These are phyloP conservation scores for Drosophila ustulata DNA, from an alignment of 2,888 invertebrate species.

Conservation along the genomic window DNA sequence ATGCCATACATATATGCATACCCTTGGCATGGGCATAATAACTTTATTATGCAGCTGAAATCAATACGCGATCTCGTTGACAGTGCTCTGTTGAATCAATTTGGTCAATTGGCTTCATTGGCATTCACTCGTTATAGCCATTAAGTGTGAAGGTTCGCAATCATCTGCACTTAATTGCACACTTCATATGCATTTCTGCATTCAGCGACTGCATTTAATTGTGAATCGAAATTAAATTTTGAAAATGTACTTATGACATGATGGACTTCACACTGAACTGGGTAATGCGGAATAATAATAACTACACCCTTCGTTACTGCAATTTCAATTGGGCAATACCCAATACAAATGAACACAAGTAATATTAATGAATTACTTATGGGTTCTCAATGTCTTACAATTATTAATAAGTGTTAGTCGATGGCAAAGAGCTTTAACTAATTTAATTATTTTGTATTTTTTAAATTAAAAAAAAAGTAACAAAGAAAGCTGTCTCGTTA, in stretches of 20 bases:
- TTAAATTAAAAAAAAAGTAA: too few relatives aligned
- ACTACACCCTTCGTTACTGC: too few relatives aligned
- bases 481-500: too few relatives aligned
- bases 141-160: not conserved
- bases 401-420: too few relatives aligned
- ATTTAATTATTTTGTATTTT: too few relatives aligned
- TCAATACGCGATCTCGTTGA: slow-evolving; percentile 9
- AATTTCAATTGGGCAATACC: too few relatives aligned
- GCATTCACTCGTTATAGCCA: slow-evolving; percentile 8
- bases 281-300: too few relatives aligned
- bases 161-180: slow-evolving; percentile 19
- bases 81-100: slow-evolving; percentile 11
- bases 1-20: not conserved
- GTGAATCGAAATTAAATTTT: slow-evolving; percentile 8
- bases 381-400: too few relatives aligned
- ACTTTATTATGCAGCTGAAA: slow-evolving; percentile 21
- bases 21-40: slow-evolving; percentile 21
- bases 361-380: too few relatives aligned
- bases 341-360: too few relatives aligned
- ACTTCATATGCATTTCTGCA: slow-evolving; percentile 2
- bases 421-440: too few relatives aligned
- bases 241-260: not conserved
- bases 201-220: slow-evolving; percentile 10
- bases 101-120: slow-evolving; percentile 7
- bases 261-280: not conserved